A percentile compares a stretch with the other conserved stretches of the same genome.
phyloP scores from a whole-genome alignment of 1,140 invertebrate genomes.

The Pollicipes pollicipes region DNA sequence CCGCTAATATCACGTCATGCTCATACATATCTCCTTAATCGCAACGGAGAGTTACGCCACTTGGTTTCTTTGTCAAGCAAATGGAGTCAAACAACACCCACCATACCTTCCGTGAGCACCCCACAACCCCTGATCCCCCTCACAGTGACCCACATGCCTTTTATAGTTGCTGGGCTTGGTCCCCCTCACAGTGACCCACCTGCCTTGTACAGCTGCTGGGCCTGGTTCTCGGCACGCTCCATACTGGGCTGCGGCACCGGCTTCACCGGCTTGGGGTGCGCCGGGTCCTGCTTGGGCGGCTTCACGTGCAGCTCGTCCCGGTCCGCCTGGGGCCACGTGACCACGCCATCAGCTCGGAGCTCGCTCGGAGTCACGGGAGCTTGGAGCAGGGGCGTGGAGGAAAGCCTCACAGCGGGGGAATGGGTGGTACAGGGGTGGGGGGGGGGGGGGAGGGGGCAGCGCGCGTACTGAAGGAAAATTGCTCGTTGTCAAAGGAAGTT shows the following conservation, averaged over 20 bases:
- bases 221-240: not conserved
- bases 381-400: not conserved
- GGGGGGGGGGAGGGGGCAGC: not conserved
- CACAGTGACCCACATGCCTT: too few relatives aligned
- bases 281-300: not conserved
- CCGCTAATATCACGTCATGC: too few relatives aligned
- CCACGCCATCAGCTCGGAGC: not conserved
- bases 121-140: too few relatives aligned
- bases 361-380: not conserved
- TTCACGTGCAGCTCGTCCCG: constrained; percentile 2
- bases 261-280: not conserved
- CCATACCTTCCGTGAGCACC: too few relatives aligned
- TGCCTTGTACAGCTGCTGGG: not conserved
- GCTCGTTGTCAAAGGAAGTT: too few relatives aligned
- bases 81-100: too few relatives aligned
- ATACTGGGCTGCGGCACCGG: not conserved
- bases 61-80: too few relatives aligned
- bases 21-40: too few relatives aligned
- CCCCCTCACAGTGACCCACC: too few relatives aligned
- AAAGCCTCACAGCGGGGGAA: not conserved
- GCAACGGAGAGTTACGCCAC: too few relatives aligned
- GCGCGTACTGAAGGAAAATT: not conserved
- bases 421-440: not conserved
- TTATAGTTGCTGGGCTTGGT: too few relatives aligned
- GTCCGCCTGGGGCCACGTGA: not conserved